Evolutionary conservation across 2,797 vertebrate species (phyloP).

Genomic region (Melanogrammus aeglefinus): DNA sequence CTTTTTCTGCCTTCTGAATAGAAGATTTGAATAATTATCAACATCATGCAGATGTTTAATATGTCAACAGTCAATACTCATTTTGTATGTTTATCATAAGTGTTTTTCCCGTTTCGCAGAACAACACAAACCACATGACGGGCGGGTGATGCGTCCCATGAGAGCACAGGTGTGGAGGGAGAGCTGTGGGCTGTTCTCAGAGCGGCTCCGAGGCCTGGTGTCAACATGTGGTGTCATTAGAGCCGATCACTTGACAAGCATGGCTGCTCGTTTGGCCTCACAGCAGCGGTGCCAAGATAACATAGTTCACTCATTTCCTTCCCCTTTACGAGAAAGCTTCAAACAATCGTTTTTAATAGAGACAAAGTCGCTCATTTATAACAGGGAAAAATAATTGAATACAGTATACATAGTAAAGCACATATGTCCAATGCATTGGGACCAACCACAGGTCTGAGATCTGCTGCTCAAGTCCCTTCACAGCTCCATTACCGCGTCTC

Average conservation of each 20-base stretch:
- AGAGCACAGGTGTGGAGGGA: constrained; percentile 24
- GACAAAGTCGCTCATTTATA: too few species aligned
- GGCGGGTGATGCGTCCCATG: constrained; percentile 31
- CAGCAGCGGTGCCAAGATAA: constrained; percentile 9
- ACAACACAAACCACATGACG: background rate
- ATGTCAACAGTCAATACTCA: background rate
- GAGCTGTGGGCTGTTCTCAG: constrained; percentile 47
- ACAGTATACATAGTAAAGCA: too few species aligned
- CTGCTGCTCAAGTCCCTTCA: too few species aligned
- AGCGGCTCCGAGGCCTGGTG: constrained; percentile 36
- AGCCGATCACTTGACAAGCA: constrained; percentile 38
- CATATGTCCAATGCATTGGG: too few species aligned
- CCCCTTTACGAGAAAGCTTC: background rate
- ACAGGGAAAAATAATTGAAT: too few species aligned
- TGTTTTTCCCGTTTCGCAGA: background rate
- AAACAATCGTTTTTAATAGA: too few species aligned
- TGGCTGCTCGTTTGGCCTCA: constrained; percentile 31
- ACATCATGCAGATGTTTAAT: background rate
- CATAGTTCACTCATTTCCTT: background rate
- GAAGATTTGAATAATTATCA: background rate
- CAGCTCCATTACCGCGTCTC: background rate
- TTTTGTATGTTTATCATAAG: background rate
- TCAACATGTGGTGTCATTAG: constrained; percentile 40
- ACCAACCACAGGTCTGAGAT: too few species aligned
- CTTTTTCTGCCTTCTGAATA: background rate